Evolutionary conservation across 1,140 invertebrate genomes (phyloP).

Genomic region (Ceratosolen solmsi): DNA sequence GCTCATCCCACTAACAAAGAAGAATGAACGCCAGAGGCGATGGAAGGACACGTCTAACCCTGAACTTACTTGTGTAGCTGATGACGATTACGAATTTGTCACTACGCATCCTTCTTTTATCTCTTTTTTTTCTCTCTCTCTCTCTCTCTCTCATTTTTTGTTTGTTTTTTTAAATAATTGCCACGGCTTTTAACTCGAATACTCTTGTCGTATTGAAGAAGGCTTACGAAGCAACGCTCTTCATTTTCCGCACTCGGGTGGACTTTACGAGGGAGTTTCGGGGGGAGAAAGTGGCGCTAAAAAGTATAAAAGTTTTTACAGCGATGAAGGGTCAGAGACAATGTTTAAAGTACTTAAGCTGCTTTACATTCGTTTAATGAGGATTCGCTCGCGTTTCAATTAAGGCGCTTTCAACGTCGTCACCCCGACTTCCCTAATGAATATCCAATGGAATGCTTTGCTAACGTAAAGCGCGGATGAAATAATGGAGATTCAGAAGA

Average conservation of each 20-base stretch:
- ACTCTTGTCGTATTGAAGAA: neutral
- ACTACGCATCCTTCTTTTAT: neutral
- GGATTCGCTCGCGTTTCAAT: neutral
- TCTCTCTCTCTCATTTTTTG: too few species aligned
- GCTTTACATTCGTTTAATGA: neutral
- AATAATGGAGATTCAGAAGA: neutral
- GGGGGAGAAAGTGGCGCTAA: neutral
- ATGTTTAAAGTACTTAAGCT: neutral
- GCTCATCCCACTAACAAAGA: too few species aligned
- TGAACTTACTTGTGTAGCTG: conserved; percentile 6
- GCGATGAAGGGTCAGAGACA: neutral
- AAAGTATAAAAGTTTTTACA: neutral
- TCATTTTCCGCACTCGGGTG: neutral
- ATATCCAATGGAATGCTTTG: neutral
- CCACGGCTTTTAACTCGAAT: neutral
- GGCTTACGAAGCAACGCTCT: neutral
- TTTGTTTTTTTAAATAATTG: too few species aligned
- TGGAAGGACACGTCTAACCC: neutral
- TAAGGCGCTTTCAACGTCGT: neutral
- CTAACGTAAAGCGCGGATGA: too few species aligned
- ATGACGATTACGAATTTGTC: neutral
- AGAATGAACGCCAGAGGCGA: too few species aligned
- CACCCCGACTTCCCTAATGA: neutral
- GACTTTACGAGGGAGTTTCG: neutral
- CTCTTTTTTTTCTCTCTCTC: too few species aligned